Evolutionary conservation across 1,140 invertebrate species (phyloP), one percentile per base, ranked within the genome.

Genomic region (Aphaenogaster ashmeadi): DNA sequence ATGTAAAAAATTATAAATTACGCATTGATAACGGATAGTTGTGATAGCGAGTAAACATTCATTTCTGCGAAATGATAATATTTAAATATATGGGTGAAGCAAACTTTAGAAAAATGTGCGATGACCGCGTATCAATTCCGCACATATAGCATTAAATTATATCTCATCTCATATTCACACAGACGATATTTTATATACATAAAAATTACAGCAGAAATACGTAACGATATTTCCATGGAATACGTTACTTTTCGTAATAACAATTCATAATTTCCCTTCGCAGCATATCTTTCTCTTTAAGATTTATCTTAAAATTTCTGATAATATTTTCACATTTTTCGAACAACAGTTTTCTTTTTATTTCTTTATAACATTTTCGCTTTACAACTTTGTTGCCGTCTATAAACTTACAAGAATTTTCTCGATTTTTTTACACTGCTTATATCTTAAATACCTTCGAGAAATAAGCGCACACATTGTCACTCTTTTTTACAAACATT

Each of bases 381-480:
- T 69, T 69, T 69, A 27, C 13, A 69, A 69, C 13, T 69, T 33
- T 69, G n/a, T n/a, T n/a, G n/a, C n/a, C 3, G 36, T 11, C 41
- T 67, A 47, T 27, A 47, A 67, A 69, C 66, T 27, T 69, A 27
- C n/a, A 69, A 69, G 18, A 69, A 69, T 69, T 69, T 21, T 2
- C 6, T 38, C 15, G 5, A 8, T 38, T 36, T 38, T 64, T n/a
- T n/a, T n/a, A n/a, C n/a, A n/a, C n/a, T n/a, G n/a, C n/a, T n/a
- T n/a, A n/a, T n/a, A n/a, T n/a, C n/a, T n/a, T n/a, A n/a, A n/a
- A n/a, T 67, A 21, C 66, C 41, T 47, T 47, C 13, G 41, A n/a
- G 41, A 69, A 69, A 69, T 47, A 69, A 50, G 66, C 41, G 15
- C 13, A 27, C 21, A 69, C 2, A 27, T 21, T 50, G 66, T 47